A percentile compares a stretch with the other conserved stretches of the same genome.
phyloP scores from a whole-genome alignment of 2,797 vertebrate genomes.

The Microhierax caerulescens region DNA sequence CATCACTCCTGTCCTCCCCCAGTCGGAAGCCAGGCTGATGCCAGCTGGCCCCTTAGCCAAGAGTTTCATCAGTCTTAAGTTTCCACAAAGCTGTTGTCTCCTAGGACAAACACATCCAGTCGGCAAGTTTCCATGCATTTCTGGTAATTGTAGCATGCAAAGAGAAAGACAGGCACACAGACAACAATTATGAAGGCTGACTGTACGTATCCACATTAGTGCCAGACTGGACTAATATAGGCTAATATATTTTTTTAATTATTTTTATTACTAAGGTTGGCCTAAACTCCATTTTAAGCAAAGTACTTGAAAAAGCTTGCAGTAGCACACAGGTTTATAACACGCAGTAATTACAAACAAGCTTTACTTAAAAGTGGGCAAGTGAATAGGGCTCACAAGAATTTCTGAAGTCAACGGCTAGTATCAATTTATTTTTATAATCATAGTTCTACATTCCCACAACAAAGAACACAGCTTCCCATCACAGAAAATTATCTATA shows the following conservation, averaged over 20 bases:
- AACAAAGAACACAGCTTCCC: background rate
- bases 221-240: background rate
- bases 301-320: background rate
- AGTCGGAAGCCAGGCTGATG: background rate
- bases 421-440: background rate
- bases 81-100: background rate
- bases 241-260: background rate
- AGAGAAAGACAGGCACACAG: background rate
- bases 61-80: background rate
- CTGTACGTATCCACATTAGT: background rate
- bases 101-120: background rate
- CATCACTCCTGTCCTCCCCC: background rate
- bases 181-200: background rate
- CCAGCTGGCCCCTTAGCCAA: background rate
- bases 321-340: background rate
- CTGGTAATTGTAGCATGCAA: background rate
- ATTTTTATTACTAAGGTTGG: background rate
- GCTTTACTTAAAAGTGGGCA: background rate
- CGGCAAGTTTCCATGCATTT: background rate
- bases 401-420: background rate
- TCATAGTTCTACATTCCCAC: background rate
- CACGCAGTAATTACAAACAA: background rate
- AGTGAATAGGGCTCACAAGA: background rate
- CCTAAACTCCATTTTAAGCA: background rate
- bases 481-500: background rate